A percentile compares a stretch with the other conserved stretches of the same genome.
phyloP scores from a whole-genome alignment of 2,797 vertebrate species.

The Pantherophis alleghaniensis region DNA sequence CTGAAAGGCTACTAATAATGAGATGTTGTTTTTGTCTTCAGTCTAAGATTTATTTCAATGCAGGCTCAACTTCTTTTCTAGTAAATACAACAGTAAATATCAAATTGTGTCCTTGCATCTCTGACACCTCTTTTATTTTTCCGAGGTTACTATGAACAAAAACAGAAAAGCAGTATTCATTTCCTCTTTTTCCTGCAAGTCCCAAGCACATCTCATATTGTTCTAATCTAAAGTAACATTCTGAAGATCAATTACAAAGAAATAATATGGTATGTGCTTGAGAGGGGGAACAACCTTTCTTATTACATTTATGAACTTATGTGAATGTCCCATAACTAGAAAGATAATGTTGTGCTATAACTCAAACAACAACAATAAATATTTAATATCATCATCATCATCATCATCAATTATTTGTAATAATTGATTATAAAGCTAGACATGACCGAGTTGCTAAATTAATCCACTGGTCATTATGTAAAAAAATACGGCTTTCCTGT shows the following conservation, averaged over 20 bases:
- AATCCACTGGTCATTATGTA: no score
- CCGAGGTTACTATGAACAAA: background rate
- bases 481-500: no score
- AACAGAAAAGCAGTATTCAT: background rate
- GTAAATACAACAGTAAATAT: background rate
- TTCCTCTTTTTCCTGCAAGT: background rate
- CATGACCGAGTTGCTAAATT: no score
- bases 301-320: background rate
- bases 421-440: no score
- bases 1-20: background rate
- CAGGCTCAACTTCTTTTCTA: background rate
- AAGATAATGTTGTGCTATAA: background rate
- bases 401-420: no score
- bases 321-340: background rate
- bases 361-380: background rate
- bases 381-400: no score
- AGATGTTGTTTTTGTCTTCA: background rate
- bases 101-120: background rate
- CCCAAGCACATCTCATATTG: background rate
- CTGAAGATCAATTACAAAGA: background rate
- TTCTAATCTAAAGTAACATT: background rate
- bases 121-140: background rate
- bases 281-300: background rate
- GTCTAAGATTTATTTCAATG: background rate
- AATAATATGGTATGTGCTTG: background rate